These are phyloP conservation scores for Agrochola macilenta DNA, from an alignment of 2,888 invertebrate genomes.

Conservation along the genomic window DNA sequence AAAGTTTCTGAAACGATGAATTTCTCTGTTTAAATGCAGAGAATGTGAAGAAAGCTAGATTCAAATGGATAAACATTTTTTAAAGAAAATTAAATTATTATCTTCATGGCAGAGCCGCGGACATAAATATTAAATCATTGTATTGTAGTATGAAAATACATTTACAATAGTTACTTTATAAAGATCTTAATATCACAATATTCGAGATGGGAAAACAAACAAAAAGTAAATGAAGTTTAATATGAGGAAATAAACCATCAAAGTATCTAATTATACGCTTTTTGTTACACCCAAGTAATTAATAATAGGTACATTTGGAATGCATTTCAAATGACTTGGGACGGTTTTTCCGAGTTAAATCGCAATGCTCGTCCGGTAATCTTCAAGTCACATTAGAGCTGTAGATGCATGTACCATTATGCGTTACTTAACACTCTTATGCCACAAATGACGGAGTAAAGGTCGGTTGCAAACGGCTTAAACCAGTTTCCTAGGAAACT, in stretches of 20 bases:
- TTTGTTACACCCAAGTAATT: constrained; percentile 36
- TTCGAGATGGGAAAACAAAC: not conserved
- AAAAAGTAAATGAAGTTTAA: constrained; percentile 3
- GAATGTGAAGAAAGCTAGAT: not conserved
- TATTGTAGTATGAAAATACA: not conserved
- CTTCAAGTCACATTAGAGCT: constrained; percentile 36
- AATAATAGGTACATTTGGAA: constrained; percentile 49
- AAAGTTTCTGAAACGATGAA: not conserved
- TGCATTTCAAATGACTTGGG: constrained; percentile 5
- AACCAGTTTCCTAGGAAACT: not conserved
- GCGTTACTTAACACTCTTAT: constrained; percentile 57
- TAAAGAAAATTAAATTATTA: not conserved
- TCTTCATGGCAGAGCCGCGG: no score
- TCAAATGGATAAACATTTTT: no score
- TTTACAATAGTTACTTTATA: no score
- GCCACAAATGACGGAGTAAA: constrained; percentile 53
- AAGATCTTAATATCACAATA: not conserved
- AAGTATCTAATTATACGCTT: constrained; percentile 23
- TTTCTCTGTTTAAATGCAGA: not conserved
- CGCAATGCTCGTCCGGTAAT: constrained; percentile 40
- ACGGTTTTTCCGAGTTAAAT: constrained; percentile 38
- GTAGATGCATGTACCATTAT: constrained; percentile 22
- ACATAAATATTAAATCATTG: no score
- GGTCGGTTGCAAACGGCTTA: constrained; percentile 35
- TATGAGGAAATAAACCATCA: constrained; percentile 4